Percentiles rank a stretch among this genome's conserved stretches.
phyloP scores from a whole-genome alignment of 2,888 invertebrate genomes.

The Lottia gigantea region DNA sequence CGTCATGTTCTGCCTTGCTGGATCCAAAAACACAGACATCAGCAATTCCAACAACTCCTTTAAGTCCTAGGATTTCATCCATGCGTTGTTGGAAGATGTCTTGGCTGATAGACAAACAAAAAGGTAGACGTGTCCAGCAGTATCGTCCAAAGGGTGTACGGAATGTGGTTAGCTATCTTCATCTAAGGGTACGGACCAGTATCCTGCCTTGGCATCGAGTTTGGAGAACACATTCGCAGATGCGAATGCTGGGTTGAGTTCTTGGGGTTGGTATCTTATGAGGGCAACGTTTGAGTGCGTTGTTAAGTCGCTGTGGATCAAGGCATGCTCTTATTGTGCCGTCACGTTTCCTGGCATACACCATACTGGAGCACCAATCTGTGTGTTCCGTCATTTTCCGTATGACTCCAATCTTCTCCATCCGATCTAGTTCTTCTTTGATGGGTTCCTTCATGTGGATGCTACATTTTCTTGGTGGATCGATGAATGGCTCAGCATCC shows the following conservation, averaged over 20 bases:
- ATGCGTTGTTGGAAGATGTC: constrained; percentile 31
- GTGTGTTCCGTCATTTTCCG: constrained; percentile 23
- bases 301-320: constrained; percentile 29
- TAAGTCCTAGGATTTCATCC: constrained; percentile 1
- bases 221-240: constrained; percentile 30
- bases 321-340: constrained; percentile 25
- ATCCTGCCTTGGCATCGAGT: constrained; percentile 35
- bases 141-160: constrained; percentile 28
- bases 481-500: constrained; percentile 16
- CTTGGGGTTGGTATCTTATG: constrained; percentile 32
- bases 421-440: constrained; percentile 20
- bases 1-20: constrained; percentile 25
- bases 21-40: constrained; percentile 22
- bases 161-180: constrained; percentile 30
- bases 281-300: constrained; percentile 26
- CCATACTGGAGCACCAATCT: constrained; percentile 25
- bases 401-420: constrained; percentile 25
- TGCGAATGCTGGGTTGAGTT: constrained; percentile 29
- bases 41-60: constrained; percentile 23
- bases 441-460: constrained; percentile 17
- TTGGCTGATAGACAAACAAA: constrained; percentile 25
- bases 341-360: constrained; percentile 20
- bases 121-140: constrained; percentile 4
- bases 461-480: constrained; percentile 23
- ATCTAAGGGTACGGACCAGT: constrained; percentile 28